Evolutionary conservation across 2,888 invertebrate species (phyloP).

Genomic region (Drosophila cognata): DNA sequence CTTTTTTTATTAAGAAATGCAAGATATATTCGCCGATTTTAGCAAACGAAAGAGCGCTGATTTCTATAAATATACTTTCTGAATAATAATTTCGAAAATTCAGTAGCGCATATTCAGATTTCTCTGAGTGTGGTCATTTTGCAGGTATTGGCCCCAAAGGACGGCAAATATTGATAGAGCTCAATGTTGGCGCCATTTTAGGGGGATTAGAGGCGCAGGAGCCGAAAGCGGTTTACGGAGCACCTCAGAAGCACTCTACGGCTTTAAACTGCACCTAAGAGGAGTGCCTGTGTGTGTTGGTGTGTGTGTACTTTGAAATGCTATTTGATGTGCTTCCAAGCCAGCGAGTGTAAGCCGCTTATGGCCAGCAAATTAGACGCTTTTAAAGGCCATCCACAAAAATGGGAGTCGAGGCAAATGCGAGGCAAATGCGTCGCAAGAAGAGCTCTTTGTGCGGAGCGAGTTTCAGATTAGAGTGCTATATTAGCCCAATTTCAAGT

Average conservation of each 20-base stretch:
- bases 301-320: slow-evolving; percentile 44
- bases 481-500: slow-evolving; percentile 13
- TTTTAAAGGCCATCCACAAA: slow-evolving; percentile 38
- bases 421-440: neutral
- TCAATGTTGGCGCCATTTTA: slow-evolving; percentile 33
- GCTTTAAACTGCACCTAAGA: slow-evolving; percentile 55
- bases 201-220: slow-evolving; percentile 48
- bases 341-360: slow-evolving; percentile 65
- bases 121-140: neutral
- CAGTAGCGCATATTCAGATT: neutral
- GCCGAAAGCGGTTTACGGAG: slow-evolving; percentile 52
- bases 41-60: too few species aligned
- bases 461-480: slow-evolving; percentile 2
- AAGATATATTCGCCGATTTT: neutral
- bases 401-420: slow-evolving; percentile 7
- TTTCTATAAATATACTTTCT: neutral
- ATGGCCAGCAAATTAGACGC: slow-evolving; percentile 70
- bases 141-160: slow-evolving; percentile 32
- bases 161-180: slow-evolving; percentile 48
- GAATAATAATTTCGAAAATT: neutral
- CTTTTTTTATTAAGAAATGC: neutral
- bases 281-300: slow-evolving; percentile 16
- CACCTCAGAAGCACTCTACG: slow-evolving; percentile 36
- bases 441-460: neutral
- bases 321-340: slow-evolving; percentile 64